Evolutionary conservation across 2,888 invertebrate genomes (phyloP), one percentile per base, ranked within the genome.

Genomic region (Apotomis turbidana): DNA sequence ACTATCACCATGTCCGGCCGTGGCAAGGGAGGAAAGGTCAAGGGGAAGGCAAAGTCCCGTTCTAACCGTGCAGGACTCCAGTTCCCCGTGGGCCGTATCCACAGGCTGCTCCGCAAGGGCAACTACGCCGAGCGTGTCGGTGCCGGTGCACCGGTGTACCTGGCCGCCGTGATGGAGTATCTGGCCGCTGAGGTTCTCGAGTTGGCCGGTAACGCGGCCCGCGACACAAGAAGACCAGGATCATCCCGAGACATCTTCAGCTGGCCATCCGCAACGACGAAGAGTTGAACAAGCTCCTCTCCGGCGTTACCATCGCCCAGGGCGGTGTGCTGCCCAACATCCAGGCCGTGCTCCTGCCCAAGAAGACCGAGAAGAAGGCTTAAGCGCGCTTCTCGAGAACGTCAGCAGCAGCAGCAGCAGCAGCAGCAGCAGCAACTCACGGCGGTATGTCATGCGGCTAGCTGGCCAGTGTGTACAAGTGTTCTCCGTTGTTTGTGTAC

Each of bases 191-290:
- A 96, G 90, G 94, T 95, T 1, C 81, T 95, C 73, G 95, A 95
- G 81, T 92, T 95, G 88, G 95, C 95, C 4, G 95, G 95, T 46
- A 95, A 95, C 81, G 95, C 95, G 27, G 95, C 95, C 1, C 88
- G 94, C 68, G 95, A 96, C 83, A 96, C 88, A 96, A 96, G 87
- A 96, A 96, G 84, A 94, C 95, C 9, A 92, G 95, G 83, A 97
- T 97, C 82, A 96, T 96, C 76, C 96, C 97, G 0, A 93, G 96
- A 74, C 97, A 97, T 87, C 89, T 97, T 12, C 96, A 97, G 83
- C 82, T 97, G 78, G 96, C 96, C 63, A 95, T 97, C 77, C 93
- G 96, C 59, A 97, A 96, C 84, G 97, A 97, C 85, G 96, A 97
- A 81, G 97, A 97, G 83, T 90, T 97, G 82, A 96, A 96, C 87